Base-by-base conservation (phyloP, 2,113 vertebrate genomes). In the human region DNA sequence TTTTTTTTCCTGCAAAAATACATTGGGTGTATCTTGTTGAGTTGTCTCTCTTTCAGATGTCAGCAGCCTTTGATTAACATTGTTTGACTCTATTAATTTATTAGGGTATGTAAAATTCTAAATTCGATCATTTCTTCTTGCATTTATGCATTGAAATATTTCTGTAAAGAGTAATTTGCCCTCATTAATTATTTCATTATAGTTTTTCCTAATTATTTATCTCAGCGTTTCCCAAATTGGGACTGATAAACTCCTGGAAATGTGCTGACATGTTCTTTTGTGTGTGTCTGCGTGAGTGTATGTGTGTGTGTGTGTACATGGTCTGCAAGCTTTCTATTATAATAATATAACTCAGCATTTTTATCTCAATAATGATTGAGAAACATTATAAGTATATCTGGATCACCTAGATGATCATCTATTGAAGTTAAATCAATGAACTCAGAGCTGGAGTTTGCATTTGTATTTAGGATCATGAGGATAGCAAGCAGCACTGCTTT, bases 171-270 rank as follows among this genome's bases (percentile, higher is more conserved):
- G 4, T 25, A 94, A 43, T 94, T 85, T 81, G 0, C 20, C 40
- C 23, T 84, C 3, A 43, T 72, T 83, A 52, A 32, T 25, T 73
- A 66, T 73, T 87, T 82, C 70, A 20, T 64, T 45, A 57, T 13
- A 79, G 23, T 64, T 91, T 32, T 95, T 93, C 30, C 66, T 75
- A 78, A 90, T 79, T 90, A 40, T 70, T 93, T 85, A 89, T 38
- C 23, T 40, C 14, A 80, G 22, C 35, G 0, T 68, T 85, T 78
- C 16, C 23, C n/a, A 83, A 90, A 43, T 72, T 94, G n/a, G 16
- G 38, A 11, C 52, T 27, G 11, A 45, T 88, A 50, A 52, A 76
- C 25, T 87, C 13, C 7, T 64, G 68, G 52, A 14, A 78, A 35
- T 82, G 32, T 89, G 18, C 27, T 72, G 32, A 64, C 80, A 48